Evolutionary conservation across 2,888 invertebrate genomes (phyloP), one percentile per base, ranked within the genome.

Genomic region (Ectemnius lituratus): DNA sequence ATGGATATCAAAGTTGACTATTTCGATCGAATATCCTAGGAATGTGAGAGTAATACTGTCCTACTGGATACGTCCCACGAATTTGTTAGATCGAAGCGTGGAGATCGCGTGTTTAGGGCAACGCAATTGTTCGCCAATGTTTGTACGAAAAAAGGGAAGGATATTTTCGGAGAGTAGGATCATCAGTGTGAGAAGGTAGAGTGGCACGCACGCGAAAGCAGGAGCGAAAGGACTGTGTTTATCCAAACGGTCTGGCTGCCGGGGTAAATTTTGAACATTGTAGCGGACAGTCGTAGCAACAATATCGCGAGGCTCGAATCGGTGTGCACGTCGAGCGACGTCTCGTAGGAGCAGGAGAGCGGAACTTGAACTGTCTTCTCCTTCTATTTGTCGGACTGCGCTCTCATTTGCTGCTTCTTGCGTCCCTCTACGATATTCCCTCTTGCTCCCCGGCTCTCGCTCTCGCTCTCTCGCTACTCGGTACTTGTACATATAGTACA

Each of bases 361-460:
- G 78, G 73, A 79, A 70, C 78, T 72, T 67, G 65, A 76, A 74
- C 70, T 67, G 76, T 77, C 72, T 80, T 83, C 82, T 80, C 75
- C 71, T 76, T 81, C 75, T 78, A 82, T 82, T 81, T 80, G 80
- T 83, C 75, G 74, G 70, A 65, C 69, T 73, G 73, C 76, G 79
- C 75, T 83, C 75, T 79, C 76, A 80, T 85, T 83, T 81, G 82
- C 76, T 75, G 75, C 70, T 45, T 78, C 72, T 73, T 73, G 76
- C 76, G 70, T 75, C 75, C 64, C 78, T 79, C 73, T 78, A 64
- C 67, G 73, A 65, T 52, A 52, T 52, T 14, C 47, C 47, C 46
- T 59, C 47, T 65, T 45, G 58, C 60, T 67, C 52, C 52, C 52
- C 20, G 27, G 16, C 37, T 37, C 47, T 57, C 45, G 58, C 60